phyloP scores from a whole-genome alignment of 2,888 invertebrate genomes.

The Conomelus anceps region DNA sequence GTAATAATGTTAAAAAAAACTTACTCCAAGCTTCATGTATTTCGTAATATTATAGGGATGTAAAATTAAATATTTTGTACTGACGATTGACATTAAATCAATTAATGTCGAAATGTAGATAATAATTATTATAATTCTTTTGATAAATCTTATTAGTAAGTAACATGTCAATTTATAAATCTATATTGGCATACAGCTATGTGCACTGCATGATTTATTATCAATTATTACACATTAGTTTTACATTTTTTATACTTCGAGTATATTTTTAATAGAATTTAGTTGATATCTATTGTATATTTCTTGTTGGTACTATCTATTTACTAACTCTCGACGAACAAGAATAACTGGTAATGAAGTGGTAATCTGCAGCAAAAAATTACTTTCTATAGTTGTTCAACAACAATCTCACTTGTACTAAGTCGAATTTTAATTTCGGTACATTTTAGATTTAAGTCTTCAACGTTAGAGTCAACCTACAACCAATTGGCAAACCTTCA shows the following conservation, averaged over 20 bases:
- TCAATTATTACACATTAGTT: background rate
- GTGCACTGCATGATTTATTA: background rate
- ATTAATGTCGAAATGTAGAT: background rate
- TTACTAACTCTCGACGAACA: background rate
- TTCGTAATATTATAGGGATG: background rate
- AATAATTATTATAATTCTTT: background rate
- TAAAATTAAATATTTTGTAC: background rate
- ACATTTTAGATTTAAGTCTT: too few relatives aligned
- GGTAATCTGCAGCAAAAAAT: too few relatives aligned
- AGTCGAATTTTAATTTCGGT: too few relatives aligned
- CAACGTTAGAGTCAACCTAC: too few relatives aligned
- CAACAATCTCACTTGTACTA: too few relatives aligned
- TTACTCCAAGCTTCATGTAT: background rate
- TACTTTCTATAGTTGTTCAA: too few relatives aligned
- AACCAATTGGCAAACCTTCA: too few relatives aligned
- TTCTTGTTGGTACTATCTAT: background rate
- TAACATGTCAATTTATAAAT: background rate
- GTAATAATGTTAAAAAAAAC: background rate
- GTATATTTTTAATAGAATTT: background rate
- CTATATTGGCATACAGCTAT: background rate
- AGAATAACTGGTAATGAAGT: too few relatives aligned
- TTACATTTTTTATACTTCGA: background rate
- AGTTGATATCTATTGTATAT: background rate
- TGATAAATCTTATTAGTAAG: background rate
- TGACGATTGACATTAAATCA: background rate